phyloP scores from a whole-genome alignment of 2,113 vertebrate genomes.

The Dasypus novemcinctus region DNA sequence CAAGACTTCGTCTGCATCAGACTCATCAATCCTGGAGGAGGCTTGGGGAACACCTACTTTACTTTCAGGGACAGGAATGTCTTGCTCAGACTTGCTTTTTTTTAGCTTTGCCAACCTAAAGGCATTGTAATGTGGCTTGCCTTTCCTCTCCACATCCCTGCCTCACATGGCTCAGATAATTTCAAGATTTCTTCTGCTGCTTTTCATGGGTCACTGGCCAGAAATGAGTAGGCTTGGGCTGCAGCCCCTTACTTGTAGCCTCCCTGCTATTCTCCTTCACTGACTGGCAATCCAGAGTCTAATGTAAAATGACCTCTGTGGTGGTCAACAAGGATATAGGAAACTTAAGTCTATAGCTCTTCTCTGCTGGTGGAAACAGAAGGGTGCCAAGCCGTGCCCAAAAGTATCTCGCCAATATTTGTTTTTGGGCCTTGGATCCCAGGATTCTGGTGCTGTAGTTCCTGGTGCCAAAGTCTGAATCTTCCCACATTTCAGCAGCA shows the following conservation, averaged over 20 bases:
- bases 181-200: constrained; percentile 54
- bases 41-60: background rate
- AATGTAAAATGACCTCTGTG: background rate
- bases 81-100: background rate
- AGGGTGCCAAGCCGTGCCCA: background rate
- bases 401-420: constrained; percentile 19
- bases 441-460: constrained; percentile 74
- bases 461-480: constrained; percentile 76
- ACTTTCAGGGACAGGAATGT: background rate
- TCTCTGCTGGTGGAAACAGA: constrained; percentile 10
- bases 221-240: constrained; percentile 24
- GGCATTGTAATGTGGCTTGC: constrained; percentile 1
- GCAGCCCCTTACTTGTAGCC: background rate
- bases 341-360: background rate
- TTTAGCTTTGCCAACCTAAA: background rate
- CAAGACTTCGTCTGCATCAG: background rate
- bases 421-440: constrained; percentile 48
- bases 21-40: background rate
- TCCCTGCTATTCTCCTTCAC: background rate
- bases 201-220: constrained; percentile 44
- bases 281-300: constrained; percentile 18
- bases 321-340: background rate
- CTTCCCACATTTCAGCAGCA: constrained; percentile 48
- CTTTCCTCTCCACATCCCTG: background rate
- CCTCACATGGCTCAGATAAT: background rate